Conservation (phyloP, 2,888 invertebrate species). For the Cheilosia scutellata region DNA sequence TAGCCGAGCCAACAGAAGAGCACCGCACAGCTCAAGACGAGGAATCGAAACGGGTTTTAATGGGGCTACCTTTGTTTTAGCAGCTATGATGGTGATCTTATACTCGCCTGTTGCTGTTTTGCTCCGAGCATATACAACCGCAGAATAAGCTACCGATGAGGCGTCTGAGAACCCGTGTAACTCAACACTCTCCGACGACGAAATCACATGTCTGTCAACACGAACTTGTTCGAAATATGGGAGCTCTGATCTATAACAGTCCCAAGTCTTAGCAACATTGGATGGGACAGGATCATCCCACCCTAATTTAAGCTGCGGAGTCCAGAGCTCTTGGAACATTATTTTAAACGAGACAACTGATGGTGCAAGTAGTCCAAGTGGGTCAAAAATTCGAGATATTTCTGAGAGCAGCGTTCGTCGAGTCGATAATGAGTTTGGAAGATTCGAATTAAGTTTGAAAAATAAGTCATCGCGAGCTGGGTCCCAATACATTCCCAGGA, state of each 20-base stretch:
- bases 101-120: neutral
- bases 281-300: constrained; percentile 65
- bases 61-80: constrained; percentile 8
- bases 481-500: constrained; percentile 53
- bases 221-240: neutral
- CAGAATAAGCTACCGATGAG: constrained; percentile 20
- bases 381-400: constrained; percentile 52
- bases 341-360: constrained; percentile 61
- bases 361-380: constrained; percentile 60
- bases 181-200: neutral
- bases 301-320: constrained; percentile 24
- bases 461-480: constrained; percentile 32
- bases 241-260: constrained; percentile 11
- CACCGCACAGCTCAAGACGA: constrained; percentile 51
- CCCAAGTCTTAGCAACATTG: constrained; percentile 19
- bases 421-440: neutral
- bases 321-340: constrained; percentile 69
- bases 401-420: neutral
- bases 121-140: constrained; percentile 34
- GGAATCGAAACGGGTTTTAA: constrained; percentile 48
- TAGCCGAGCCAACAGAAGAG: constrained; percentile 39
- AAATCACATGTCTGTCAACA: constrained; percentile 10
- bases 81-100: neutral
- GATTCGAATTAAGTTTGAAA: constrained; percentile 21
- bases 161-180: constrained; percentile 39